Percentiles rank a stretch among this genome's conserved stretches.
Conservation (phyloP, 2,797 vertebrate genomes). For the Acanthurus leucopareius region DNA sequence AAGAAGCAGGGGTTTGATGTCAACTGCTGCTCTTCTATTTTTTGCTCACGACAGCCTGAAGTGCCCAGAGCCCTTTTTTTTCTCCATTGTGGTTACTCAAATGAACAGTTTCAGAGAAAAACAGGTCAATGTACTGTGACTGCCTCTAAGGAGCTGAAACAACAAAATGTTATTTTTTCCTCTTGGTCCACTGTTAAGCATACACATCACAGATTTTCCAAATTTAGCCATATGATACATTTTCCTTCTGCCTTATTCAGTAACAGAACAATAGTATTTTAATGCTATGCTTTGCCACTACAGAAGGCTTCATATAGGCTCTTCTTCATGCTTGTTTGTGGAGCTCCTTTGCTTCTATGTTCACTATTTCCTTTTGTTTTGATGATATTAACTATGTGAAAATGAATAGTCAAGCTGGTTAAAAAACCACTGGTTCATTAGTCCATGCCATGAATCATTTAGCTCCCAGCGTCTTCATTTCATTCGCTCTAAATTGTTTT, state of each 20-base stretch:
- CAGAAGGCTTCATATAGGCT: constrained; percentile 17
- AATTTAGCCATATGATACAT: constrained; percentile 46
- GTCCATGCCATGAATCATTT: constrained; percentile 60
- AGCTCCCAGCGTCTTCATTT: constrained; percentile 59
- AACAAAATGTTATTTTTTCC: constrained; percentile 40
- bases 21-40: constrained; percentile 63
- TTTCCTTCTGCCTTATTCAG: constrained; percentile 23
- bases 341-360: not conserved
- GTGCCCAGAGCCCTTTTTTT: constrained; percentile 57
- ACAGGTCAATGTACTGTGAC: constrained; percentile 71
- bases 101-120: constrained; percentile 75
- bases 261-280: constrained; percentile 1
- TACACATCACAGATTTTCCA: constrained; percentile 36
- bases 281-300: not conserved
- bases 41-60: constrained; percentile 67
- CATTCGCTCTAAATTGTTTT: constrained; percentile 46
- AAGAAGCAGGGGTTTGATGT: constrained; percentile 63
- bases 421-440: constrained; percentile 52
- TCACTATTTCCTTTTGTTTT: constrained; percentile 43
- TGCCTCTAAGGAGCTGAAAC: constrained; percentile 67
- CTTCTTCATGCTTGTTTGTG: constrained; percentile 36
- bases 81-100: constrained; percentile 66
- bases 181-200: constrained; percentile 28
- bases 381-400: constrained; percentile 48
- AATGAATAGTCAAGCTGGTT: constrained; percentile 54